Evolutionary conservation across 2,113 vertebrate species (phyloP), one percentile per base, ranked within the genome.

Genomic region (Tinamus guttatus): DNA sequence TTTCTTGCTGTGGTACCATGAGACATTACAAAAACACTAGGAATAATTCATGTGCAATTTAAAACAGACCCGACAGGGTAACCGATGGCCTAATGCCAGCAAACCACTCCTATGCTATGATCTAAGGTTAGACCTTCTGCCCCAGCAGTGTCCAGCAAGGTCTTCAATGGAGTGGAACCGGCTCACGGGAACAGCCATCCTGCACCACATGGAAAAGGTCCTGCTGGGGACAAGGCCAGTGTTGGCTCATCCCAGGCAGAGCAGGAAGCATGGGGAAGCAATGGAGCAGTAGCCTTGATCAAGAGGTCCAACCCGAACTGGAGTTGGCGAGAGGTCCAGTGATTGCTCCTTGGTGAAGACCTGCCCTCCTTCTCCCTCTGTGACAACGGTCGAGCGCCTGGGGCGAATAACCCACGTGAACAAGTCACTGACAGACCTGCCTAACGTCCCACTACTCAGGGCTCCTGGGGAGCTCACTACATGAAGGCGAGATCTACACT

Each of bases 401-500:
- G n/a, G n/a, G n/a, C n/a, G n/a, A n/a, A n/a, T n/a, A n/a, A n/a
- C n/a, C n/a, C n/a, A n/a, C n/a, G n/a, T n/a, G n/a, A n/a, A n/a
- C n/a, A n/a, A n/a, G n/a, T n/a, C n/a, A n/a, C n/a, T n/a, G n/a
- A n/a, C n/a, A n/a, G n/a, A n/a, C n/a, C n/a, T n/a, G n/a, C n/a
- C n/a, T n/a, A n/a, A n/a, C n/a, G n/a, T n/a, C 24, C 28, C 17
- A 28, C 54, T 30, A 28, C 28, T 9, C 15, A 30, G 28, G 30
- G 54, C 54, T 56, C 54, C 27, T 16, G 52, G 27, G 27, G 52
- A 30, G 8, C 0, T 0, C 49, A 56, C 2, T 0, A 43, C 30
- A 8, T 0, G 0, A 38, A 87, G 69, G 40, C 16, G 7, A 4
- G 7, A 85, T 47, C n/a, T 30, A 49, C 49, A 49, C 21, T 9